Base-by-base conservation (phyloP, 2,888 invertebrate species). In the Ecliptopera silaceata region DNA sequence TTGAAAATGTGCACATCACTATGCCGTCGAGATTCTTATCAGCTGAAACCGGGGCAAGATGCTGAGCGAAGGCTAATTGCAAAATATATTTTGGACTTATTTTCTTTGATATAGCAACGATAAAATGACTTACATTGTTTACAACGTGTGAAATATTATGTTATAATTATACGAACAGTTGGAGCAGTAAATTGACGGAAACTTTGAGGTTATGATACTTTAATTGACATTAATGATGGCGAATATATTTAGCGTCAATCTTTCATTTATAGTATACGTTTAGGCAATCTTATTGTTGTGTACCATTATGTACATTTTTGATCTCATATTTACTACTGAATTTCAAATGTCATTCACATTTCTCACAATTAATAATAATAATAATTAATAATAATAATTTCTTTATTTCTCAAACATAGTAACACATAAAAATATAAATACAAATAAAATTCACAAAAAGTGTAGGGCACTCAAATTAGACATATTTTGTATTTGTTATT, bases 161-260 rank as follows among this genome's bases (percentile, higher is more conserved):
- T 54, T 39, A 57, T 59, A 51, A 57, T 59, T 54, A 43, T 26
- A 39, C 41, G 47, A 44, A 50, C 43, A 43, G 57, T 57, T 52
- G 20, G 22, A 26, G 32, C 43, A 36, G 22, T 47, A 42, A 47
- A 43, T 11, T 26, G 47, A 38, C 39, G 43, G 49, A 17, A 32
- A 45, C 20, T 42, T n/a, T 20, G 38, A 42, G 45, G 47, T 48
- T 49, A 58, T 49, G 45, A 49, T 41, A 45, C 29, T 34, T 29
- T 49, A 53, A 58, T 49, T 58, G 53, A 49, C 52, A 34, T 4
- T 41, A 31, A 31, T 43, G 56, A 47, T 57, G 52, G 44, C 47
- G 47, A 48, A 46, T 43, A 44, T 49, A 38, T 43, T 32, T 12
- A 26, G 22, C 52, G 39, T 57, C 38, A 53, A 57, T 57, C 56